These are phyloP conservation scores for Halcyon smyrnensis DNA, from an alignment of 2,797 vertebrate genomes.

Conservation along the genomic window DNA sequence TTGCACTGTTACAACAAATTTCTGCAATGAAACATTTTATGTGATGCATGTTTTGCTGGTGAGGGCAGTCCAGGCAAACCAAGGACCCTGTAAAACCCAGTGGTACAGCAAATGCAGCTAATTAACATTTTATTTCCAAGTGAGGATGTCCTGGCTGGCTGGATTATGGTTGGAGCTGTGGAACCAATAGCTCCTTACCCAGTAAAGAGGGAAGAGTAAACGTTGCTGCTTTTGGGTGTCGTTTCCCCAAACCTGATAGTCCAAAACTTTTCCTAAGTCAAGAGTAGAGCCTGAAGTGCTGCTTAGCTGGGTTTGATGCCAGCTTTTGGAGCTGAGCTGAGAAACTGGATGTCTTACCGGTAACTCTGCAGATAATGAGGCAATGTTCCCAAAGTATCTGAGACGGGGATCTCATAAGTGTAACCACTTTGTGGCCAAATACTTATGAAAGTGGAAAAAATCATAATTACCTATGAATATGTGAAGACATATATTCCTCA, in stretches of 20 bases:
- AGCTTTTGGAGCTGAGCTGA: neutral
- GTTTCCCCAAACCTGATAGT: neutral
- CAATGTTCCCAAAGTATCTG: slow-evolving; percentile 22
- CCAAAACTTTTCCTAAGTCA: neutral
- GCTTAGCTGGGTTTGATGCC: neutral
- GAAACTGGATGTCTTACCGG: neutral
- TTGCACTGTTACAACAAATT: neutral
- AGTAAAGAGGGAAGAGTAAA: neutral
- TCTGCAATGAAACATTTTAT: neutral
- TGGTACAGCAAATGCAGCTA: neutral
- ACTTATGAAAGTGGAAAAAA: slow-evolving; percentile 41
- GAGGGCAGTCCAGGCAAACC: neutral
- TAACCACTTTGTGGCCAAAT: neutral
- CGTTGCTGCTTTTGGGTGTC: neutral
- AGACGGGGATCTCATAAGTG: slow-evolving; percentile 28
- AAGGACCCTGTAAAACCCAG: neutral
- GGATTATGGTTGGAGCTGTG: neutral
- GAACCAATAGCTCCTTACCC: accelerated
- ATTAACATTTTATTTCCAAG: neutral
- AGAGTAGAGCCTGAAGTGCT: neutral
- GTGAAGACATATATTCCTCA: slow-evolving; percentile 42
- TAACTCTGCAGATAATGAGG: slow-evolving; percentile 29
- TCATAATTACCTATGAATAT: slow-evolving; percentile 45
- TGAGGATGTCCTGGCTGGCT: neutral
- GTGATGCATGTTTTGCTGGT: neutral